Base-by-base conservation (phyloP, 2,113 vertebrate species). In the Sprattus sprattus region DNA sequence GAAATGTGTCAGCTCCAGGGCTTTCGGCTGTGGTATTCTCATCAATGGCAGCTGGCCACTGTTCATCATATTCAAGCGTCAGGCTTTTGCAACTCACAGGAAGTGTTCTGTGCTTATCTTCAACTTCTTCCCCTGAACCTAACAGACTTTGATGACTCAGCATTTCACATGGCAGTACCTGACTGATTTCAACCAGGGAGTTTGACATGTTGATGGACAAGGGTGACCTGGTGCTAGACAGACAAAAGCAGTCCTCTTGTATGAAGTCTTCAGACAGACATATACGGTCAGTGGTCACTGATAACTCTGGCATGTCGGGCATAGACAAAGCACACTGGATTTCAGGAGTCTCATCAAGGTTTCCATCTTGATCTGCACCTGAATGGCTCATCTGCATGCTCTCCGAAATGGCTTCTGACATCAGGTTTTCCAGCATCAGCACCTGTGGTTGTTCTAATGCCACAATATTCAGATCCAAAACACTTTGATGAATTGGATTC, bases 41-140 rank as follows among this genome's bases (percentile, higher is more conserved):
- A 25, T 82, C 46, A 2, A 67, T 11, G 45, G 47, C 49, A 28
- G 60, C 71, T 83, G 81, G 67, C 47, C 46, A 83, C 50, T 8
- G 13, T 45, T 84, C 83, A 85, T 80, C 83, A n/a, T 86, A 83
- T 88, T 86, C 75, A 86, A 82, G 80, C 16, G 81, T 47, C 20
- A 78, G 71, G 5, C n/a, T 50, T 54, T 45, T 18, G 22, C 82
- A 84, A 82, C 80, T 64, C 60, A 54, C n/a, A 45, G 75, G 57
- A 85, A 84, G 87, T 86, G 83, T 75, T 57, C 82, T 22, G 49
- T 44, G 60, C 52, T 87, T 67, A 22, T 75, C 64, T 67, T 25
- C 28, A 25, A 47, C 67, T 50, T 25, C 81, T 32, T 47, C 86
- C 81, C 47, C 45, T 52, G 32, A 46, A 78, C 45, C 45, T 39